Conservation (phyloP, 2,797 vertebrate genomes). For the Rhabdophis nuchalis region DNA sequence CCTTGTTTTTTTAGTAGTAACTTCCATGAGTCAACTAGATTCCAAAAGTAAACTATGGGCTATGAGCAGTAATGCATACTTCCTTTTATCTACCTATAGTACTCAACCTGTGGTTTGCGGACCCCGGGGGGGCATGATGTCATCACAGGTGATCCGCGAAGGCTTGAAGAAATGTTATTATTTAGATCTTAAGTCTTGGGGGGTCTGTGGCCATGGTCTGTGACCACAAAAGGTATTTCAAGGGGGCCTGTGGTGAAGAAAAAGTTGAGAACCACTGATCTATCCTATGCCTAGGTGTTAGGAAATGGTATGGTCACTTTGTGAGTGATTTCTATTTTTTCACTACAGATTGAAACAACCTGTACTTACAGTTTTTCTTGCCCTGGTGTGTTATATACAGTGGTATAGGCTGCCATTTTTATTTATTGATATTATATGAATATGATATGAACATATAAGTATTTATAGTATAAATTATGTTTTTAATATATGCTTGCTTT, state of each 20-base stretch:
- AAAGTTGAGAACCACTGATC: no score
- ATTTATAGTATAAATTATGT: no score
- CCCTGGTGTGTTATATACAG: background rate
- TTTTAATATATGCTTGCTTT: background rate
- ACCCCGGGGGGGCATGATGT: no score
- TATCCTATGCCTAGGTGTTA: background rate
- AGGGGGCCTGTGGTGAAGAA: background rate
- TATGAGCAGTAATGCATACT: background rate
- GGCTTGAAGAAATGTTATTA: no score
- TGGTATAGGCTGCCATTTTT: background rate
- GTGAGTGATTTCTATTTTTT: background rate
- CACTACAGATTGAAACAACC: background rate
- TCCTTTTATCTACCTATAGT: background rate
- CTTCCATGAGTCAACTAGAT: background rate
- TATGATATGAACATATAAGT: no score
- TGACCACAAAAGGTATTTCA: no score
- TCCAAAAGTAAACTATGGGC: background rate
- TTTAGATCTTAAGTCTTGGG: no score
- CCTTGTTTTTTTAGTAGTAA: background rate
- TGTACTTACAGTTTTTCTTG: background rate
- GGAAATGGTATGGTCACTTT: background rate
- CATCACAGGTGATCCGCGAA: no score
- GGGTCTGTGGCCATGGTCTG: no score
- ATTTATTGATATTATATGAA: background rate
- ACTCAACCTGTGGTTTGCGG: no score